phyloP scores from a whole-genome alignment of 2,113 vertebrate genomes.

The Plecotus auritus region DNA sequence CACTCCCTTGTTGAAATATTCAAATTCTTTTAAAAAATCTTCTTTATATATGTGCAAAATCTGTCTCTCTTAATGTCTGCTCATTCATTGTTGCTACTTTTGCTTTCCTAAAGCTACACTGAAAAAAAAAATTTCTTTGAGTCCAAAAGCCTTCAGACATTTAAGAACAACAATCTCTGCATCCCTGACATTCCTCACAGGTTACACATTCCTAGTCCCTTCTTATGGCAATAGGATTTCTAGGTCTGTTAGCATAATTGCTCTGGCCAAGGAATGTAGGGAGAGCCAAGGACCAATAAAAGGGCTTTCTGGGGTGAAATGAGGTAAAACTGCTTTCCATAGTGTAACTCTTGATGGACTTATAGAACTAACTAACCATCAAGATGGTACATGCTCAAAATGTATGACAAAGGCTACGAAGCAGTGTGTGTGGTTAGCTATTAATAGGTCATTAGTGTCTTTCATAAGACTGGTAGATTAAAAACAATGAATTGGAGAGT shows the following conservation, averaged over 20 bases:
- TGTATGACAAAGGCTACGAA: not conserved
- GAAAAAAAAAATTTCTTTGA: not conserved
- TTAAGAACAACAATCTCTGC: not conserved
- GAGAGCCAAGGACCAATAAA: not conserved
- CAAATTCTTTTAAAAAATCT: not conserved
- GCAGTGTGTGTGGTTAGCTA: not conserved
- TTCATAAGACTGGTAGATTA: not conserved
- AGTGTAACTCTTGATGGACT: not conserved
- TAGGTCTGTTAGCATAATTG: not conserved
- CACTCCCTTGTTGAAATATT: not conserved
- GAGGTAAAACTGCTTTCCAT: not conserved
- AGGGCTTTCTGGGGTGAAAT: not conserved
- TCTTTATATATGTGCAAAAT: not conserved
- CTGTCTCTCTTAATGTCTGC: not conserved
- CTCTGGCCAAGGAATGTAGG: not conserved
- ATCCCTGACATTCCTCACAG: not conserved
- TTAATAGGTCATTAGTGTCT: not conserved
- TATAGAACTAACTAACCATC: not conserved
- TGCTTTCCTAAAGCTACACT: not conserved
- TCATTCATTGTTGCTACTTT: not conserved
- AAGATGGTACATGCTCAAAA: not conserved
- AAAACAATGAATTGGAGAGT: not conserved
- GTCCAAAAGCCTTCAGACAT: not conserved
- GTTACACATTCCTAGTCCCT: not conserved
- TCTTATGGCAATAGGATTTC: not conserved